Evolutionary conservation across 2,888 invertebrate species (phyloP), one percentile per base, ranked within the genome.

Genomic region (Meiosimyza platycephala): DNA sequence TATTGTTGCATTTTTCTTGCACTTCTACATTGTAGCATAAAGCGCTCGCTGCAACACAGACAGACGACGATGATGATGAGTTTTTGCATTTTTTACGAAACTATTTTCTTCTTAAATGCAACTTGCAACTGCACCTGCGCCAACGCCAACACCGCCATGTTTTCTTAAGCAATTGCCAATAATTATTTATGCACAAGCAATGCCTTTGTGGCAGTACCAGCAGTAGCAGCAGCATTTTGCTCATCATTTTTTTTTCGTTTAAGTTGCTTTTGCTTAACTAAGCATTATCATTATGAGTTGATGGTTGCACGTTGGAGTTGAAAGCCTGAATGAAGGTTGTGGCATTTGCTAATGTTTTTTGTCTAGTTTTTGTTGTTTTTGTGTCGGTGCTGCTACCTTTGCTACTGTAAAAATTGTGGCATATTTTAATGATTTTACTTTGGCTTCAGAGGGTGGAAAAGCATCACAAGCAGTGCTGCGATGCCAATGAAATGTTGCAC

Each of bases 151-250:
- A 51, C 63, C 54, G 55, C 47, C 57, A 51, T 60, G 28, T 65
- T 64, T 71, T 16, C 71, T 51, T 50, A 48, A 69, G 74, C 74
- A 72, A 72, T 75, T 75, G 72, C 52, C 68, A 69, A 74, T 72
- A 75, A 75, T 75, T 75, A 75, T 74, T 74, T 72, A 74, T 72
- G 72, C 67, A 62, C 22, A 66, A 62, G 48, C 22, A 15, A 22
- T 40, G 40, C 40, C 40, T 40, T 40, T 40, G 40, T 40, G 40
- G 40, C 40, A 68, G 68, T 22, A 59, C 22, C 50, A 59, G 33
- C 15, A 28, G 50, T 59, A 2, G 22, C 28, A 28, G 28, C 28
- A 51, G 28, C 16, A 52, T 28, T 54, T 62, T 47, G 13, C 12
- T 54, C 33, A 40, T 40, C 28, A 15, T 40, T 40, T 65, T 54